These are phyloP conservation scores for Mungos mungo DNA, from an alignment of 2,113 vertebrate genomes.

Conservation along the genomic window DNA sequence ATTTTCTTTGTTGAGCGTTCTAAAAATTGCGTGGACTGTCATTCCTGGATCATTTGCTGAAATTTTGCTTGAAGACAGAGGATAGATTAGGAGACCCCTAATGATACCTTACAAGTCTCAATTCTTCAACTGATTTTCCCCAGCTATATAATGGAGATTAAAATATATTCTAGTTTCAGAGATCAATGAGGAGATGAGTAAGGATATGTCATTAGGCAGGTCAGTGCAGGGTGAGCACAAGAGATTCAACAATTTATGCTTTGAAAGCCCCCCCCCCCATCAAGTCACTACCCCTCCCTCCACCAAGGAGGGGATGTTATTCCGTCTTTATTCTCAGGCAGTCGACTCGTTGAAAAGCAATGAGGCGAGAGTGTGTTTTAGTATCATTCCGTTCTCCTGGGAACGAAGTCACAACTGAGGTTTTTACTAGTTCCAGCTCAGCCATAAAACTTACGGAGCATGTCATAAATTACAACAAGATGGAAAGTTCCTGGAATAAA, in stretches of 20 bases:
- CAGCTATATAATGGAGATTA: not conserved
- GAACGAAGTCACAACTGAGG: not conserved
- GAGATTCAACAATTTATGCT: not conserved
- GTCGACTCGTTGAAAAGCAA: not conserved
- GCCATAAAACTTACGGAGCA: not conserved
- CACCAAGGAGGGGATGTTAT: too few relatives aligned
- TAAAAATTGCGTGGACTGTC: not conserved
- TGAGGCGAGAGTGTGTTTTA: not conserved
- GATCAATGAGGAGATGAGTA: not conserved
- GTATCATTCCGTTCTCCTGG: not conserved
- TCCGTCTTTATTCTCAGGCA: not conserved
- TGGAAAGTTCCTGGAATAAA: not conserved
- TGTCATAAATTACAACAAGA: not conserved
- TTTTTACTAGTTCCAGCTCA: conserved; percentile 33
- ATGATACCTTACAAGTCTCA: not conserved
- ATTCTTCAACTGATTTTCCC: not conserved
- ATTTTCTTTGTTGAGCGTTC: not conserved
- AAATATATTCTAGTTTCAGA: not conserved
- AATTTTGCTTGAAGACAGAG: not conserved
- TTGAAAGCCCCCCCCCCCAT: not conserved
- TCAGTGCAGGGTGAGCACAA: not conserved
- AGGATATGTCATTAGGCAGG: not conserved
- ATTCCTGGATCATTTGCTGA: not conserved
- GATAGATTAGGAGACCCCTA: not conserved
- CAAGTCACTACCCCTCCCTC: not conserved